Percentiles rank a stretch among this genome's conserved stretches.
These are phyloP conservation scores for Boloria euphrosyne DNA, from an alignment of 2,888 invertebrate genomes.

Conservation along the genomic window DNA sequence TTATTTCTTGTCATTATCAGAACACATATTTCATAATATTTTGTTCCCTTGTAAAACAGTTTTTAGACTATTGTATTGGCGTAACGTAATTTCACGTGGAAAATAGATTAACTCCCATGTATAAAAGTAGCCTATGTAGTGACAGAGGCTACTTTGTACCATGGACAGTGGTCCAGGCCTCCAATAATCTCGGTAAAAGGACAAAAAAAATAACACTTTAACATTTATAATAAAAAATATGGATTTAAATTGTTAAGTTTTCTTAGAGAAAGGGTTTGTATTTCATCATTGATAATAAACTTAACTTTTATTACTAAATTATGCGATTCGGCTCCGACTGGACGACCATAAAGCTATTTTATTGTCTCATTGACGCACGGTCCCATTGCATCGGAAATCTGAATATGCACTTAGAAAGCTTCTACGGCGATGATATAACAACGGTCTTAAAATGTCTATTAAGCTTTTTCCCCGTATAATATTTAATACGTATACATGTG, in stretches of 20 bases:
- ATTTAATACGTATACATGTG: neutral
- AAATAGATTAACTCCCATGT: too few relatives aligned
- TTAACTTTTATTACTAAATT: conserved; percentile 64
- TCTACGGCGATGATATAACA: conserved; percentile 44
- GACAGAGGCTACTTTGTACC: too few relatives aligned
- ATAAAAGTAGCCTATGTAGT: too few relatives aligned
- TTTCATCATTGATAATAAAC: conserved; percentile 61
- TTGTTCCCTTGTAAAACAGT: too few relatives aligned
- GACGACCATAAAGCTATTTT: conserved; percentile 63
- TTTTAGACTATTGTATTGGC: too few relatives aligned
- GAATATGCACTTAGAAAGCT: conserved; percentile 62
- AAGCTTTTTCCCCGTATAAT: neutral
- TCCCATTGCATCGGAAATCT: conserved; percentile 49
- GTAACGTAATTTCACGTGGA: too few relatives aligned
- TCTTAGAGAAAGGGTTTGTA: conserved; percentile 56
- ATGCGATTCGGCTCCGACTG: conserved; percentile 57
- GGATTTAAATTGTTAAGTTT: conserved; percentile 24
- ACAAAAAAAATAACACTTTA: too few relatives aligned
- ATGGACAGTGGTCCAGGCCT: too few relatives aligned
- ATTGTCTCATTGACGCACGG: conserved; percentile 59
- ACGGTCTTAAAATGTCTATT: conserved; percentile 12
- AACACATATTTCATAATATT: too few relatives aligned
- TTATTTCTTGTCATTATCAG: too few relatives aligned
- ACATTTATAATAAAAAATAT: neutral
- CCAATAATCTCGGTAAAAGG: too few relatives aligned